A percentile compares a stretch with the other conserved stretches of the same genome.
phyloP scores from a whole-genome alignment of 1,140 invertebrate genomes.

The Nephila pilipes region DNA sequence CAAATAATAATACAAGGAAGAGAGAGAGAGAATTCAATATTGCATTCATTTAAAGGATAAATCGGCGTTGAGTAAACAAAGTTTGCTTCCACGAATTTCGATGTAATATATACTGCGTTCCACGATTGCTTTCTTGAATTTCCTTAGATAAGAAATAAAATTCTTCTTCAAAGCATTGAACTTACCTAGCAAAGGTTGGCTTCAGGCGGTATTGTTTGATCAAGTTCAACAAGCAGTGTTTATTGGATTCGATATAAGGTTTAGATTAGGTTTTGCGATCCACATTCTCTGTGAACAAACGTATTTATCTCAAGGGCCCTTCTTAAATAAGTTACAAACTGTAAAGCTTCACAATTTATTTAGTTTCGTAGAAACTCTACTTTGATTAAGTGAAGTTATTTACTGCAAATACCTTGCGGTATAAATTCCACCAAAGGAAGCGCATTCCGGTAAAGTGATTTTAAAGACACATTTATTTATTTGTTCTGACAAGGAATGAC shows the following conservation, averaged over 20 bases:
- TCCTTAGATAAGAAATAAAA: not conserved
- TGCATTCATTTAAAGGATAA: not conserved
- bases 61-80: not conserved
- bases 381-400: not conserved
- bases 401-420: not conserved
- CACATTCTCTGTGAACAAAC: not conserved
- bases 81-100: not conserved
- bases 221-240: not conserved
- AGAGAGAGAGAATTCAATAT: no score
- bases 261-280: not conserved
- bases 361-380: not conserved
- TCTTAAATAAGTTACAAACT: not conserved
- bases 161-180: not conserved
- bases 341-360: slow-evolving; percentile 2
- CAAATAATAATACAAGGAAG: no score
- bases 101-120: not conserved
- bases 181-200: not conserved
- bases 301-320: not conserved
- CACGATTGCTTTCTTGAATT: not conserved
- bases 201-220: not conserved
- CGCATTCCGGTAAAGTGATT: no score
- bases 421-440: no score
- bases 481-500: no score
- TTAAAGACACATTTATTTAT: no score
- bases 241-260: not conserved